Percentiles rank a stretch among this genome's conserved stretches.
These are phyloP conservation scores for Rhombomys opimus DNA, from an alignment of 2,113 vertebrate genomes.

Conservation along the genomic window DNA sequence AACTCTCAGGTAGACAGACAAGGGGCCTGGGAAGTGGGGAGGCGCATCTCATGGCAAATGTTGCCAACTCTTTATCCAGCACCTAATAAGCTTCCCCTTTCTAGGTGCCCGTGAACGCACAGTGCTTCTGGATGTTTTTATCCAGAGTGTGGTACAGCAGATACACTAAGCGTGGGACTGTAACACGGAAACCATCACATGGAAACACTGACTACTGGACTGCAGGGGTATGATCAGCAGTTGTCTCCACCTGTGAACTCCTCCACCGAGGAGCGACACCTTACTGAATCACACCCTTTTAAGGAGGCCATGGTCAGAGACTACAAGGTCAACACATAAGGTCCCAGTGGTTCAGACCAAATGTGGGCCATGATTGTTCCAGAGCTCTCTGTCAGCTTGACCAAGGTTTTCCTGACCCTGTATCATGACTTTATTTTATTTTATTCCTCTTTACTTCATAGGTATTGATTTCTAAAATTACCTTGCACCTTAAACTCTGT, in stretches of 20 bases:
- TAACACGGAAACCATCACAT: not conserved
- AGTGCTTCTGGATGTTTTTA: not conserved
- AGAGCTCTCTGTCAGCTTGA: not conserved
- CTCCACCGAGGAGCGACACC: not conserved
- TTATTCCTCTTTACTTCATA: not conserved
- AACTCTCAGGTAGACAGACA: not conserved
- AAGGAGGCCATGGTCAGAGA: not conserved
- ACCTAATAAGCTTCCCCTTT: not conserved
- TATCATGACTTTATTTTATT: not conserved
- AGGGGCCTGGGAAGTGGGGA: not conserved
- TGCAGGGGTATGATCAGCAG: not conserved
- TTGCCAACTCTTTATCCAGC: not conserved
- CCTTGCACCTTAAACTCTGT: not conserved
- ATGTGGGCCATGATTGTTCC: not conserved
- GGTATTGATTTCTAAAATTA: not conserved
- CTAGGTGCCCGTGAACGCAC: not conserved
- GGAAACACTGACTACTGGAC: not conserved
- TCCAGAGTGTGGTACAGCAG: not conserved
- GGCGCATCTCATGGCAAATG: not conserved
- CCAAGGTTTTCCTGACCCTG: not conserved
- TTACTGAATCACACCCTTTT: not conserved
- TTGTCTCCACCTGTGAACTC: not conserved
- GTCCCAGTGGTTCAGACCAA: no score
- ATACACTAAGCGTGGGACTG: fast-evolving
- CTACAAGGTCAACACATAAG: not conserved